Conservation (phyloP, 1,140 invertebrate species). For the Matsumurasca onukii region DNA sequence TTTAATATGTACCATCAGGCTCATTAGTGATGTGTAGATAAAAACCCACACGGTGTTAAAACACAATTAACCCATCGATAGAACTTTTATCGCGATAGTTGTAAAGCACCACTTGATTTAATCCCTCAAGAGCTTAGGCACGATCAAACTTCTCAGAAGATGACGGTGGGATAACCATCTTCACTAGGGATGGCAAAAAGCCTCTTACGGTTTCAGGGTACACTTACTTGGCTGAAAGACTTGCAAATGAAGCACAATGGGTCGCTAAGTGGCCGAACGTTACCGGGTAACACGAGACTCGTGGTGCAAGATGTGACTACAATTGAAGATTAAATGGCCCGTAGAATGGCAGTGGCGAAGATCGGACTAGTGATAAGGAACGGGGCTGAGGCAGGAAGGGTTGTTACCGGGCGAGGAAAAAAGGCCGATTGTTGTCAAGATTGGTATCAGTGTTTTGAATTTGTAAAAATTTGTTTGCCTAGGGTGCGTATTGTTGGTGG, state of each 20-base stretch:
- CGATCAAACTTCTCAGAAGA: too few relatives aligned
- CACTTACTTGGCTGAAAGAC: neutral
- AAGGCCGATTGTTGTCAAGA: neutral
- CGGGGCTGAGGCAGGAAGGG: neutral
- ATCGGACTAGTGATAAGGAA: constrained; percentile 4
- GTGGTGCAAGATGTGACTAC: constrained; percentile 1
- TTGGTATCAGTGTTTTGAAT: constrained; percentile 13
- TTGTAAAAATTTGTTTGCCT: constrained; percentile 19
- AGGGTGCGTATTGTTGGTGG: neutral
- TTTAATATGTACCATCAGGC: too few relatives aligned
- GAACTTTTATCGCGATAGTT: too few relatives aligned
- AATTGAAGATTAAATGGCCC: constrained; percentile 24
- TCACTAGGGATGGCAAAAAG: too few relatives aligned
- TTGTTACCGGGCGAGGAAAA: neutral
- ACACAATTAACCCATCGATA: too few relatives aligned
- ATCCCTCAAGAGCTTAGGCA: too few relatives aligned
- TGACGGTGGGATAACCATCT: too few relatives aligned
- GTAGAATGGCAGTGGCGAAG: neutral
- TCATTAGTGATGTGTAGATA: too few relatives aligned
- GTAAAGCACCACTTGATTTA: too few relatives aligned
- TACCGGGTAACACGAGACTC: constrained; percentile 12
- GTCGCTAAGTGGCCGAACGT: neutral
- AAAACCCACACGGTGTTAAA: too few relatives aligned
- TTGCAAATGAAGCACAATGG: constrained; percentile 23
- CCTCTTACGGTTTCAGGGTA: constrained; percentile 9